These are phyloP conservation scores for Dufourea novaeangliae DNA, from an alignment of 1,140 invertebrate species.

Conservation along the genomic window DNA sequence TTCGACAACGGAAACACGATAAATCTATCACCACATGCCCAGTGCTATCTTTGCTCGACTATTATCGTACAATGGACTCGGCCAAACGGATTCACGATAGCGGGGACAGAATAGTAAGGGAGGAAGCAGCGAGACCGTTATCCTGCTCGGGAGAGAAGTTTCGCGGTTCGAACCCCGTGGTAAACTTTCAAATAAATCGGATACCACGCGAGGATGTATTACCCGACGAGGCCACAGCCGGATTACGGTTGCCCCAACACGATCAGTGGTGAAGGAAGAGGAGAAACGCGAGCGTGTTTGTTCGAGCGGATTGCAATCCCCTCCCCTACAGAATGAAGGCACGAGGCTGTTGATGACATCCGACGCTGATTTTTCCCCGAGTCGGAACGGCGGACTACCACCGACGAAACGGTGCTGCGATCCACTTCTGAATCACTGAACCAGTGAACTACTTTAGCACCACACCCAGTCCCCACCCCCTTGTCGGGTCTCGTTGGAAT, in stretches of 20 bases:
- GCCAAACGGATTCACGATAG: no score
- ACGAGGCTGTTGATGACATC: background rate
- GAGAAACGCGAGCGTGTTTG: conserved; percentile 11
- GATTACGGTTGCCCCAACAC: conserved; percentile 9
- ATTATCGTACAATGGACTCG: no score
- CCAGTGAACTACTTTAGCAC: background rate
- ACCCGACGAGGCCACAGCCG: background rate
- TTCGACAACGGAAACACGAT: no score
- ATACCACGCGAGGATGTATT: conserved; percentile 32
- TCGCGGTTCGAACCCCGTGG: conserved; percentile 34
- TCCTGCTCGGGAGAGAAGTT: background rate
- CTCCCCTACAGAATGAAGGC: background rate
- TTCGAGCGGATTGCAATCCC: conserved; percentile 28
- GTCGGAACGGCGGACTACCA: background rate
- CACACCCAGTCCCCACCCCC: no score
- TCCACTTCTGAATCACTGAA: background rate
- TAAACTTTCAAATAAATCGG: conserved; percentile 50
- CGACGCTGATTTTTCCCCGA: conserved; percentile 2
- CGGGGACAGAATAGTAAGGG: no score
- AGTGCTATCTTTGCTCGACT: no score
- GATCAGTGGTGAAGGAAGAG: background rate
- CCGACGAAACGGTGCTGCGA: background rate
- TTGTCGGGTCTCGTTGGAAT: background rate
- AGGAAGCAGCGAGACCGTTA: conserved; percentile 8
- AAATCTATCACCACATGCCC: no score